Conservation (phyloP, 2,888 invertebrate genomes). For the Drosophila pseudotakahashii region DNA sequence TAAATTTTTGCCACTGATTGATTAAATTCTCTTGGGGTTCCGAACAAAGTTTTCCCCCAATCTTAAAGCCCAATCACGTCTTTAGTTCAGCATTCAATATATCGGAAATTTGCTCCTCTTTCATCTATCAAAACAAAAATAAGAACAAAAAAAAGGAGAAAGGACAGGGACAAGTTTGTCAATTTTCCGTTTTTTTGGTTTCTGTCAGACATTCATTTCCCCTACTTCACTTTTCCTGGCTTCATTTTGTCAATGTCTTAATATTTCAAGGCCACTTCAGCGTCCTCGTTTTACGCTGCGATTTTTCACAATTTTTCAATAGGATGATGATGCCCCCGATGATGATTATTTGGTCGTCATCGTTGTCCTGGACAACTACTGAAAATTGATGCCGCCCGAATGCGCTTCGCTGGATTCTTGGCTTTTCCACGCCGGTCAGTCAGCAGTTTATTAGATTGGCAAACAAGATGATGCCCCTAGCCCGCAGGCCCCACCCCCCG, state of each 20-base stretch:
- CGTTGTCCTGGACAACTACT: constrained; percentile 66
- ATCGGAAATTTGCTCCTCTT: constrained; percentile 11
- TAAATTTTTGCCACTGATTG: constrained; percentile 10
- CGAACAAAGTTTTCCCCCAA: background rate
- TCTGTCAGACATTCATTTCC: constrained; percentile 23
- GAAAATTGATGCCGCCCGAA: constrained; percentile 68
- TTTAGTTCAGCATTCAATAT: background rate
- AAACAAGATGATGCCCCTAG: constrained; percentile 45
- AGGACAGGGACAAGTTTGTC: constrained; percentile 24
- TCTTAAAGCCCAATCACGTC: constrained; percentile 15
- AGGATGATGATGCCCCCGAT: constrained; percentile 20
- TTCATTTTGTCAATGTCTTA: constrained; percentile 51
- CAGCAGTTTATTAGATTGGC: constrained; percentile 75
- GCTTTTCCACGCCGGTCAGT: constrained; percentile 49
- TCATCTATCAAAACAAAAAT: constrained; percentile 19
- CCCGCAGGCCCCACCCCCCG: background rate
- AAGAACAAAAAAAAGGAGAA: background rate
- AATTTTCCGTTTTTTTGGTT: constrained; percentile 27
- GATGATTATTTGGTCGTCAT: constrained; percentile 56
- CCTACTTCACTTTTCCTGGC: constrained; percentile 1
- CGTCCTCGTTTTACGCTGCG: constrained; percentile 6
- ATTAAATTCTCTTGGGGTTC: background rate
- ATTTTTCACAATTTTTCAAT: constrained; percentile 55
- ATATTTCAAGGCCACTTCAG: constrained; percentile 45
- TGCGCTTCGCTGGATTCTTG: constrained; percentile 62